Evolutionary conservation across 2,797 vertebrate species (phyloP).

Genomic region (Micrastur ruficollis): DNA sequence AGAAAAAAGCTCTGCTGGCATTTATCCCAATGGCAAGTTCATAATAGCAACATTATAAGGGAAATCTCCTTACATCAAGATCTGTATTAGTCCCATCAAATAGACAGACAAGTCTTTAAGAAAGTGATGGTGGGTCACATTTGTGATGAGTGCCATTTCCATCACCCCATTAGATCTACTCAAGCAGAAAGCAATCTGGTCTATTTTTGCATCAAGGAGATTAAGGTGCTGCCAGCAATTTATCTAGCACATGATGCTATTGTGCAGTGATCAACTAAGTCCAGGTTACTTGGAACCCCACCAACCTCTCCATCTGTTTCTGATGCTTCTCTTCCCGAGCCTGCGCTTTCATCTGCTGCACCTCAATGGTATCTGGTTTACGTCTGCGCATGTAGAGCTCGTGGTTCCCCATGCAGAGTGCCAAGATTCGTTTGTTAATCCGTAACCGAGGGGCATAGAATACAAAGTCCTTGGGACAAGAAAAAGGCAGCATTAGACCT

Average conservation of each 20-base stretch:
- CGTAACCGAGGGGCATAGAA: constrained; percentile 95
- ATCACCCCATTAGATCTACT: neutral
- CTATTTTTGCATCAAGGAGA: neutral
- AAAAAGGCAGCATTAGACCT: neutral
- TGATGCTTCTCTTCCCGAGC: constrained; percentile 96
- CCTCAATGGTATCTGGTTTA: constrained; percentile 96
- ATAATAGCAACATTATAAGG: neutral
- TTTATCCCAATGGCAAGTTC: neutral
- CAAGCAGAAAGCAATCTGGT: neutral
- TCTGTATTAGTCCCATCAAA: neutral
- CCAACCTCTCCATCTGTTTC: constrained; percentile 95
- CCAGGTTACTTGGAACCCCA: neutral
- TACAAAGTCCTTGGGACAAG: constrained; percentile 87
- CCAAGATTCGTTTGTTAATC: constrained; percentile 95
- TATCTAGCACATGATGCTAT: neutral
- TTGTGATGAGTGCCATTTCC: neutral
- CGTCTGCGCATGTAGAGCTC: constrained; percentile 96
- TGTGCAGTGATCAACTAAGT: neutral
- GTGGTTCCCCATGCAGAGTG: constrained; percentile 97
- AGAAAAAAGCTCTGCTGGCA: neutral
- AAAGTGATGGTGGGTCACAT: neutral
- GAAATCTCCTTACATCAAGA: neutral
- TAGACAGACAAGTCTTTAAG: neutral
- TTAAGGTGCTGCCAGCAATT: neutral
- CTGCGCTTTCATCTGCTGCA: constrained; percentile 98